A percentile compares a stretch with the other conserved stretches of the same genome.
These are phyloP conservation scores for Hoplostethus atlanticus DNA, from an alignment of 2,797 vertebrate species.

Conservation along the genomic window DNA sequence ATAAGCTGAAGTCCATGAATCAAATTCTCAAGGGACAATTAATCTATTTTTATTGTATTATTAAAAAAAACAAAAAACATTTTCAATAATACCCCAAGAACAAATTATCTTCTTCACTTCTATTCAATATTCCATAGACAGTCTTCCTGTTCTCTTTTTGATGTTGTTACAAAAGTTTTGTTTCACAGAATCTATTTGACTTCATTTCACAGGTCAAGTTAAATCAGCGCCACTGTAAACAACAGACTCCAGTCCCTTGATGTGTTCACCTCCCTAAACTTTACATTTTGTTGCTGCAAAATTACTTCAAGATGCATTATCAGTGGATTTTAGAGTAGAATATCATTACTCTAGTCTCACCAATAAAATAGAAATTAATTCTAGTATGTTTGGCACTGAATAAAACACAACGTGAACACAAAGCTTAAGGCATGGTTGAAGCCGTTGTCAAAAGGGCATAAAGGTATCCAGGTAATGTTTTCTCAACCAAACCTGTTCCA, in stretches of 20 bases:
- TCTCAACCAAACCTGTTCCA: not conserved
- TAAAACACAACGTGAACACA: no score
- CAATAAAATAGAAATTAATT: not conserved
- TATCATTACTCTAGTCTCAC: not conserved
- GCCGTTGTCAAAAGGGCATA: not conserved
- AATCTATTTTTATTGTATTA: no score
- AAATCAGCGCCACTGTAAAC: not conserved
- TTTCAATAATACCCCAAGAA: slow-evolving; percentile 1
- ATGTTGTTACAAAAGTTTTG: no score
- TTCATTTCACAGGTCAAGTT: not conserved
- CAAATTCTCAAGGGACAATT: no score
- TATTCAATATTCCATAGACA: no score
- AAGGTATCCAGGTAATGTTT: not conserved
- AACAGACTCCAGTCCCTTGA: not conserved
- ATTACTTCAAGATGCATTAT: not conserved
- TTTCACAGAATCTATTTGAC: no score
- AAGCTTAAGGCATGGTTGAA: not conserved
- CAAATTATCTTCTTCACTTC: not conserved
- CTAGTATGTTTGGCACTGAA: not conserved
- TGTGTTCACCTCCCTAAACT: slow-evolving; percentile 1
- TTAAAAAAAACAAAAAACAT: no score
- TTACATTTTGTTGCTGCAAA: not conserved
- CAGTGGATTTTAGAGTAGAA: no score
- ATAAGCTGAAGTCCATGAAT: no score
- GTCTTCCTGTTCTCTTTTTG: no score